Percentiles rank a stretch among this genome's conserved stretches.
Conservation (phyloP, 1,140 invertebrate species). For the Aphaenogaster rudis region DNA sequence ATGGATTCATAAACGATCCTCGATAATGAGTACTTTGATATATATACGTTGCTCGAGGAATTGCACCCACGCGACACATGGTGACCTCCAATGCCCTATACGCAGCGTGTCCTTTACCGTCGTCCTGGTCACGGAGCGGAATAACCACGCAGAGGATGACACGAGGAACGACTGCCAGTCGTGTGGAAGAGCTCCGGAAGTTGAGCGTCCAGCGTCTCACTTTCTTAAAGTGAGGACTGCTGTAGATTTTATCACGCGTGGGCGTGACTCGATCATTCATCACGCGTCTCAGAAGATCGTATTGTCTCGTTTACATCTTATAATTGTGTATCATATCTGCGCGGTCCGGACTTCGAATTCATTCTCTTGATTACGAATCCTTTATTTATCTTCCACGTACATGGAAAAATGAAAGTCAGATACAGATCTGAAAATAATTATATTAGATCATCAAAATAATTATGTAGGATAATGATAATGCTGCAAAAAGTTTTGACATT, state of each 20-base stretch:
- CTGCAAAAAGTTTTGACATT: too few relatives aligned
- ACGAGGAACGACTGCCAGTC: neutral
- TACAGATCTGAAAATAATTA: too few relatives aligned
- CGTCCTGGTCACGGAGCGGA: neutral
- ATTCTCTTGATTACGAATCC: neutral
- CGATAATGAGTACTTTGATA: slow-evolving; percentile 52
- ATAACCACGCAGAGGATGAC: slow-evolving; percentile 16
- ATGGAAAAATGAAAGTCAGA: too few relatives aligned
- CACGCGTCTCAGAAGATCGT: neutral
- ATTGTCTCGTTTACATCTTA: neutral
- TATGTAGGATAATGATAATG: too few relatives aligned
- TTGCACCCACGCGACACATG: slow-evolving; percentile 21
- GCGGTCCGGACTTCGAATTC: neutral
- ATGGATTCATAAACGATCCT: slow-evolving; percentile 48
- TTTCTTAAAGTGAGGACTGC: slow-evolving; percentile 62
- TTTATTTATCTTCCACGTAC: too few relatives aligned
- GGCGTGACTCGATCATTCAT: neutral
- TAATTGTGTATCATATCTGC: neutral
- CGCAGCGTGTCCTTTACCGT: neutral
- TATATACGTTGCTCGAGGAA: neutral
- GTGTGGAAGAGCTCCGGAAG: slow-evolving; percentile 33
- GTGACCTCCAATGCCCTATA: slow-evolving; percentile 14
- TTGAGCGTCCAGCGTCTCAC: neutral
- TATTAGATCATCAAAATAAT: too few relatives aligned
- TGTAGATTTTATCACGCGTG: slow-evolving; percentile 50